These are phyloP conservation scores for Drosophila borborema DNA, from an alignment of 2,888 invertebrate species.

Conservation along the genomic window DNA sequence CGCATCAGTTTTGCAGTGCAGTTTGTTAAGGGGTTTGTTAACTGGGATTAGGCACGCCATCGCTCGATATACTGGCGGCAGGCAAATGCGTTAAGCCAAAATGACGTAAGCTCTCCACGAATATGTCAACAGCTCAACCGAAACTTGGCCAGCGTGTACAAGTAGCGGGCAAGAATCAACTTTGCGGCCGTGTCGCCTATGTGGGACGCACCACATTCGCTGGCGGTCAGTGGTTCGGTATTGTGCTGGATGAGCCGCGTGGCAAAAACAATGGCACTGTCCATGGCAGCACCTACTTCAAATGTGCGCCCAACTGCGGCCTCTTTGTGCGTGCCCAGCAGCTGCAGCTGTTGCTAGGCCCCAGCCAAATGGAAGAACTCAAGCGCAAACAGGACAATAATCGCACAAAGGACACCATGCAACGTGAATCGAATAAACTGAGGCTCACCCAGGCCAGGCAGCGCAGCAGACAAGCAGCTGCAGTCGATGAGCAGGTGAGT, in stretches of 20 bases:
- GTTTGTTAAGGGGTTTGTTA: slow-evolving; percentile 35
- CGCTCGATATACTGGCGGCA: slow-evolving; percentile 38
- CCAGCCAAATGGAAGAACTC: slow-evolving; percentile 11
- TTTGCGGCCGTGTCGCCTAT: slow-evolving; percentile 95
- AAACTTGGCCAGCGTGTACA: slow-evolving; percentile 74
- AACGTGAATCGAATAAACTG: slow-evolving; percentile 51
- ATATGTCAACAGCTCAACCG: slow-evolving; percentile 67
- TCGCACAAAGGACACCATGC: slow-evolving; percentile 52
- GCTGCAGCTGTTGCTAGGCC: slow-evolving; percentile 88
- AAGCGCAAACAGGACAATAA: slow-evolving; percentile 34
- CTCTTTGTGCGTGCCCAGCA: slow-evolving; percentile 94
- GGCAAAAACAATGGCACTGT: slow-evolving; percentile 99
- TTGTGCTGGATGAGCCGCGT: slow-evolving; percentile 96
- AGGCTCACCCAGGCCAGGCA: slow-evolving; percentile 30
- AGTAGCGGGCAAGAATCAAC: slow-evolving; percentile 90
- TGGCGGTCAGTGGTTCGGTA: slow-evolving; percentile 97
- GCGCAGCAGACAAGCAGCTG: slow-evolving; percentile 21
- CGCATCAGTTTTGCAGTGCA: slow-evolving; percentile 65
- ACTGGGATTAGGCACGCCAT: slow-evolving; percentile 61
- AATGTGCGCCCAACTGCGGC: slow-evolving; percentile 96
- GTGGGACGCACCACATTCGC: slow-evolving; percentile 96
- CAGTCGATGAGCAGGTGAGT: slow-evolving; percentile 60
- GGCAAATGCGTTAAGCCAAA: slow-evolving; percentile 42
- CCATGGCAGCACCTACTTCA: slow-evolving; percentile 95
- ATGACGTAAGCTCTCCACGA: slow-evolving; percentile 70